Evolutionary conservation across 23 tunicate species (phyloP), one percentile per base, ranked within the genome.

Genomic region (Trididemnum clinides): DNA sequence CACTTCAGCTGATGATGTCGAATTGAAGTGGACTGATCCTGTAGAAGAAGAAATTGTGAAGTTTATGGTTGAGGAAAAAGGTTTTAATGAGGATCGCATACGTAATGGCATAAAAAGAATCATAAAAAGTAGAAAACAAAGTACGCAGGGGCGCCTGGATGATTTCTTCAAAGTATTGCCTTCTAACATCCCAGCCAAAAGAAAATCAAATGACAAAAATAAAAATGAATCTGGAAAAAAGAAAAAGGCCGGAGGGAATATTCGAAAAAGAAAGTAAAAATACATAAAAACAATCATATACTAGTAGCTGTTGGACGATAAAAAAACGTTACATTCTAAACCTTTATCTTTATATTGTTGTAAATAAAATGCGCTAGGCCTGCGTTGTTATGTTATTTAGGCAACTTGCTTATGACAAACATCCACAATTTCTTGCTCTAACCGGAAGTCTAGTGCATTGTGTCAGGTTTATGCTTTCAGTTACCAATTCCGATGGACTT

Each of bases 121-220:
- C 4, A 37, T 62, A 1, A 91, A 91, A 29, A 84, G 90, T 65
- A 50, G 91, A 54, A 83, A 88, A 39, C 85, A 90, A 39, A 90
- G 93, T 64, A 85, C 93, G 0, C 98, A 94, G 59, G 99, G 99
- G 26, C 85, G 99, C 18, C 66, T 96, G 70, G 99, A 96, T 87
- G 99, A 96, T 54, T 96, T 96, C 69, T 96, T 96, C 71, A 96
- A 91, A 81, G 85, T 87, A 30, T 29, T 74, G 54, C 82, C 95
- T 10, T 79, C 95, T 0, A 54, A 82, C 1, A 71, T 90, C 28
- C 34, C 86, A 15, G 51, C 33, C 28, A 91, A 91, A 82, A 72
- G 96, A 50, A 91, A 93, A 64, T 84, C 85, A 12, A 94, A 89
- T 39, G 64, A 88, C 30, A 94, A 94, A 85, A 64, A 69, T 12